phyloP scores from a whole-genome alignment of 92 coral and sea anemone genomes.

The Metridium senile region DNA sequence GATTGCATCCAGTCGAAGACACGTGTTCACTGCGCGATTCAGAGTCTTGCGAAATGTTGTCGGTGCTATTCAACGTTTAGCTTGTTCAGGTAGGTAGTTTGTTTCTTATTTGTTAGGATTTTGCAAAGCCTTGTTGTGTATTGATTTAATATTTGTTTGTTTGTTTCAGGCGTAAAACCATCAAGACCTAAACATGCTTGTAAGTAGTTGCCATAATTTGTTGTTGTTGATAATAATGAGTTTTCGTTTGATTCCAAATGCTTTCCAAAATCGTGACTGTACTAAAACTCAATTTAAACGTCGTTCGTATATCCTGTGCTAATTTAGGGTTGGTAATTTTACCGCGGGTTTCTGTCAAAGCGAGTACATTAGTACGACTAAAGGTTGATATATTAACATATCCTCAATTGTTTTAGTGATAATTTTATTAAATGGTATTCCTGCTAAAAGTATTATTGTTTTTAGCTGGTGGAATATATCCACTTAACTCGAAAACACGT shows the following conservation, averaged over 20 bases:
- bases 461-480: conserved; percentile 55
- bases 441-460: neutral
- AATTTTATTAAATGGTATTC: neutral
- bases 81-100: conserved; percentile 48
- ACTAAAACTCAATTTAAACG: too few relatives aligned
- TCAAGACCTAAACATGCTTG: neutral
- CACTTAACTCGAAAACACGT: conserved; percentile 40
- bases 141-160: neutral
- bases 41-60: conserved; percentile 54
- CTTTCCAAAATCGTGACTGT: too few relatives aligned
- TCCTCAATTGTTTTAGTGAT: neutral
- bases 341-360: too few relatives aligned
- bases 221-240: neutral
- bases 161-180: neutral
- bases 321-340: too few relatives aligned
- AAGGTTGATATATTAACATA: too few relatives aligned
- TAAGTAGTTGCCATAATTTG: neutral
- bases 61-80: conserved; percentile 43
- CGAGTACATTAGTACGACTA: too few relatives aligned
- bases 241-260: too few relatives aligned
- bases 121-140: neutral
- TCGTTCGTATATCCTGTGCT: too few relatives aligned
- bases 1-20: conserved; percentile 66
- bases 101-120: neutral
- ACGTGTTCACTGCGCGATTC: conserved; percentile 63